Percentiles rank a stretch among this genome's conserved stretches.
Evolutionary conservation across 2,113 vertebrate genomes (phyloP).

Genomic region (Zosterops lateralis): DNA sequence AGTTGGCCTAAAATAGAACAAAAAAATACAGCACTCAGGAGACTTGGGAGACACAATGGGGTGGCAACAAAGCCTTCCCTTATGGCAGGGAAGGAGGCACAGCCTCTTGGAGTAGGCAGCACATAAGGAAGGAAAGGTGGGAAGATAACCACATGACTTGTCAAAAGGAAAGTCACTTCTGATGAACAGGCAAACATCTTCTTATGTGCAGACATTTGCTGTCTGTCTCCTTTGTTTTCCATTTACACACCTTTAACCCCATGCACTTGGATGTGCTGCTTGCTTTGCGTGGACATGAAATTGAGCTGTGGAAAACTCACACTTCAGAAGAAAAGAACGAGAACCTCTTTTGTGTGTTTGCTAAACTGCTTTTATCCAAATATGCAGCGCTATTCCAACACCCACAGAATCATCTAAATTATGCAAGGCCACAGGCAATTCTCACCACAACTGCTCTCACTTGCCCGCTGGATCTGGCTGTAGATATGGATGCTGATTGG

Average conservation of each 20-base stretch:
- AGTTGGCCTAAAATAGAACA: conserved; percentile 18
- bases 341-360: background rate
- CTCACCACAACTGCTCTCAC: background rate
- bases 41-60: background rate
- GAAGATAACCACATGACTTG: background rate
- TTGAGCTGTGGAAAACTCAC: background rate
- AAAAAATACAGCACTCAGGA: background rate
- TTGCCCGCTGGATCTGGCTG: background rate
- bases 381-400: background rate
- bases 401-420: background rate
- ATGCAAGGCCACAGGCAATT: background rate
- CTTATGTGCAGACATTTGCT: background rate
- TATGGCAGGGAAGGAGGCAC: background rate
- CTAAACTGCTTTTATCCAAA: background rate
- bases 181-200: background rate
- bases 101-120: background rate
- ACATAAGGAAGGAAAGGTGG: background rate
- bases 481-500: background rate
- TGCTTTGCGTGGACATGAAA: fast-evolving
- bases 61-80: background rate
- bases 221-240: background rate
- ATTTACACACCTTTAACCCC: background rate
- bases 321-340: background rate
- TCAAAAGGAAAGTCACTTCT: background rate
- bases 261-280: background rate